Percentiles rank a stretch among this genome's conserved stretches.
phyloP scores from a whole-genome alignment of 2,113 vertebrate genomes.

The Turdus rufiventris region DNA sequence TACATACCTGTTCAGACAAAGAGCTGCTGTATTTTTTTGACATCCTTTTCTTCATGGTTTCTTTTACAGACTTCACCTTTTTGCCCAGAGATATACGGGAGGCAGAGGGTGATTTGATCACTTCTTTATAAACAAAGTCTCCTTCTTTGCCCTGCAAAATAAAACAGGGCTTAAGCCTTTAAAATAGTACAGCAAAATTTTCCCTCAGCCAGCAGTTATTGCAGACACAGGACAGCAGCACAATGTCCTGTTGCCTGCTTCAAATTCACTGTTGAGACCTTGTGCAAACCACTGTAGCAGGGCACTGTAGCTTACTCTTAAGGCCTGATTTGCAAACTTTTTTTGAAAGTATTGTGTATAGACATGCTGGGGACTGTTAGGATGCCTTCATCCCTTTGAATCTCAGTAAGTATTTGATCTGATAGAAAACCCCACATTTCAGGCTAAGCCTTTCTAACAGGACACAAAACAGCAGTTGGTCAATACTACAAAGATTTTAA shows the following conservation, averaged over 20 bases:
- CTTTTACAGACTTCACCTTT: slow-evolving; percentile 98
- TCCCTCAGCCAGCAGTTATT: neutral
- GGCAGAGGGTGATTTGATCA: slow-evolving; percentile 90
- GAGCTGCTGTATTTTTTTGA: slow-evolving; percentile 97
- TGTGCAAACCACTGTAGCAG: neutral
- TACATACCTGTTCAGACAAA: slow-evolving; percentile 87
- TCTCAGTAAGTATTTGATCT: neutral
- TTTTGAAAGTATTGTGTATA: neutral
- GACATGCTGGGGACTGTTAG: neutral
- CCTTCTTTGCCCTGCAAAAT: slow-evolving; percentile 84
- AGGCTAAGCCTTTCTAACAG: neutral
- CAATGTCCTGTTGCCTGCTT: neutral
- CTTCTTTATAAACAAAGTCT: slow-evolving; percentile 90
- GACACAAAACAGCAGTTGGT: neutral
- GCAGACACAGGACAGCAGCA: neutral
- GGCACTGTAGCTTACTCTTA: neutral
- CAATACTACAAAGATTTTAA: neutral
- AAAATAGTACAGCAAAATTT: neutral
- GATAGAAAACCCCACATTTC: neutral
- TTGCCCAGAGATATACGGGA: slow-evolving; percentile 95
- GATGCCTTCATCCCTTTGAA: neutral
- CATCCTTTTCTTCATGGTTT: slow-evolving; percentile 98
- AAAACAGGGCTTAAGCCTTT: neutral
- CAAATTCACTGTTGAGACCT: neutral
- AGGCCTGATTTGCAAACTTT: neutral